Percentiles rank a stretch among this genome's conserved stretches.
Conservation (phyloP, 2,888 invertebrate genomes). For the Pristionchus mayeri region DNA sequence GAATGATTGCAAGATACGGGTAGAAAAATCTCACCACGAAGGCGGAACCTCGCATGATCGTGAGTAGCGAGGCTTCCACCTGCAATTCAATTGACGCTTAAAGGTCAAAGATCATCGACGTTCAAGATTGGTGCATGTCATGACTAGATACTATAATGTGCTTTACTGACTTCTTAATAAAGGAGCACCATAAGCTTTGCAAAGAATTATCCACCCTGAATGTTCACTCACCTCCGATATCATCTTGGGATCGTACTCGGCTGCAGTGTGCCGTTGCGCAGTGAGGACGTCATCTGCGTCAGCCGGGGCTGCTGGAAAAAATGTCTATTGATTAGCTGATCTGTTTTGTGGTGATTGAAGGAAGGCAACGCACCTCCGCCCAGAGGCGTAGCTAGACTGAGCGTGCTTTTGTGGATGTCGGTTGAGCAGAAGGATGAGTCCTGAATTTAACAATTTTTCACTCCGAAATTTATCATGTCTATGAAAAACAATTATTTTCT, state of each 20-base stretch:
- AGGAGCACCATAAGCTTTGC: no score
- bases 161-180: no score
- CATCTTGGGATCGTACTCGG: slow-evolving; percentile 40
- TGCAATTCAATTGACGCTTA: neutral
- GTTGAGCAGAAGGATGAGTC: neutral
- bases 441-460: neutral
- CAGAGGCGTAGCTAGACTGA: neutral
- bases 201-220: no score
- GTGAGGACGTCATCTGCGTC: slow-evolving; percentile 42
- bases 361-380: neutral
- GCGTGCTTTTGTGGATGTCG: slow-evolving; percentile 33
- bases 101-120: neutral
- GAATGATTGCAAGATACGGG: no score
- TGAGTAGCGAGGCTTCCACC: slow-evolving; percentile 5
- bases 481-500: no score
- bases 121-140: no score
- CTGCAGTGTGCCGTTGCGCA: slow-evolving; percentile 15
- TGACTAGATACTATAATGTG: no score
- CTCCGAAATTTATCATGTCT: neutral
- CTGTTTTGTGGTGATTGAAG: neutral
- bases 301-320: neutral
- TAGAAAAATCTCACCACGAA: slow-evolving; percentile 27
- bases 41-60: neutral
- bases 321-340: no score
- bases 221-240: slow-evolving; percentile 1